phyloP scores from a whole-genome alignment of 2,113 vertebrate species.

The Amblyornis subalaris region DNA sequence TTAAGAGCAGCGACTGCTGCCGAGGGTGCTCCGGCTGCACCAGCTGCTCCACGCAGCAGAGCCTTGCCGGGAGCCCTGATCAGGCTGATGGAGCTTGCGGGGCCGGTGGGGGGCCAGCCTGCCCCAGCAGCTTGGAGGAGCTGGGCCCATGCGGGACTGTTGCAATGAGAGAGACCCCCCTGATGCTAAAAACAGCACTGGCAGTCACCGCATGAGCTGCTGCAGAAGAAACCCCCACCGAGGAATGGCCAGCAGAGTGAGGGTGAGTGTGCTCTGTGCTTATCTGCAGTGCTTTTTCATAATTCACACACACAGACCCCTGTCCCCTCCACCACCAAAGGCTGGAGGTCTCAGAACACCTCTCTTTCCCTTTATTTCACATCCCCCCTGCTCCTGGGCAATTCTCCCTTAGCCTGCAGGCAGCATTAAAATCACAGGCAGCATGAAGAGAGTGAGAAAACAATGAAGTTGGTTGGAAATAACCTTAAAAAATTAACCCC shows the following conservation, averaged over 20 bases:
- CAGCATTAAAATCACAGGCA: background rate
- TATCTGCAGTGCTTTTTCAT: accelerated
- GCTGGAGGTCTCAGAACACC: background rate
- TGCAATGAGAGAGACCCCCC: background rate
- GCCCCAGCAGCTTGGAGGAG: background rate
- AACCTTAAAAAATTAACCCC: background rate
- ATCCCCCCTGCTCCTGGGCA: accelerated
- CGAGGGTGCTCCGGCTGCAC: background rate
- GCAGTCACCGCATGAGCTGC: accelerated
- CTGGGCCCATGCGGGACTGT: background rate
- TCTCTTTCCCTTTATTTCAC: background rate
- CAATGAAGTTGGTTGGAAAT: background rate
- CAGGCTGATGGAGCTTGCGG: background rate
- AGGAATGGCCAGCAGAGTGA: background rate
- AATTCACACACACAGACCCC: too few species aligned
- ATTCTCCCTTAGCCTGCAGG: background rate
- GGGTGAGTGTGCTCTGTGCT: accelerated
- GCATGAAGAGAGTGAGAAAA: background rate
- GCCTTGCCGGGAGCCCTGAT: background rate
- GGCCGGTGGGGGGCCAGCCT: background rate
- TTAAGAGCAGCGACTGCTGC: background rate
- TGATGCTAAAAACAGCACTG: accelerated
- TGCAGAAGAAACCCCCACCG: accelerated
- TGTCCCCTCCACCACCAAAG: background rate
- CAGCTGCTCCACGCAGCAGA: background rate